Evolutionary conservation across 1,140 invertebrate genomes (phyloP).

Genomic region (Rhopalosiphum padi): DNA sequence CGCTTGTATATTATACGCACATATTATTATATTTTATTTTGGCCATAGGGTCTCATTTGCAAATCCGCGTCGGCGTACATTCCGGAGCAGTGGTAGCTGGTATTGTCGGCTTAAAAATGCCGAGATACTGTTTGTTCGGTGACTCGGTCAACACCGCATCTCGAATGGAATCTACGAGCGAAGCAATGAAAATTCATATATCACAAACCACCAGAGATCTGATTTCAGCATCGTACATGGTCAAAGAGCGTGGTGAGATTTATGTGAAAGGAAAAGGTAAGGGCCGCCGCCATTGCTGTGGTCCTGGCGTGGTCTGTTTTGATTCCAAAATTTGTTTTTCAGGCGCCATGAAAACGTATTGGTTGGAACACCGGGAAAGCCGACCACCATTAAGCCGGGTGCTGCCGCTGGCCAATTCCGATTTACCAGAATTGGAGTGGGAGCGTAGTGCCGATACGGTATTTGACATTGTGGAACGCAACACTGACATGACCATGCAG

Average conservation of each 20-base stretch:
- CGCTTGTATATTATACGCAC: neutral
- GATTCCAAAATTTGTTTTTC: slow-evolving; percentile 54
- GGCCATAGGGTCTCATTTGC: slow-evolving; percentile 79
- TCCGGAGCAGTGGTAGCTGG: slow-evolving; percentile 92
- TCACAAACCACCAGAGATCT: slow-evolving; percentile 84
- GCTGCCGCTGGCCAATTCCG: slow-evolving; percentile 61
- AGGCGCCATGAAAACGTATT: slow-evolving; percentile 94
- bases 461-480: slow-evolving; percentile 61
- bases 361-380: slow-evolving; percentile 76
- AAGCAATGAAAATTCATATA: slow-evolving; percentile 93
- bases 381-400: slow-evolving; percentile 67
- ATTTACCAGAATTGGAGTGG: slow-evolving; percentile 62
- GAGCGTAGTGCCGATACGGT: slow-evolving; percentile 63
- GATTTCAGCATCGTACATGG: slow-evolving; percentile 77
- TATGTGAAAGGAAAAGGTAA: slow-evolving; percentile 86
- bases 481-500: slow-evolving; percentile 62
- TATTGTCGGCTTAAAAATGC: slow-evolving; percentile 95
- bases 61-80: slow-evolving; percentile 89
- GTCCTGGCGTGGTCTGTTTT: neutral
- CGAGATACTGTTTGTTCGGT: slow-evolving; percentile 91
- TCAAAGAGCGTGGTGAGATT: slow-evolving; percentile 82
- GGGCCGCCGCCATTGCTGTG: slow-evolving; percentile 26
- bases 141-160: slow-evolving; percentile 93
- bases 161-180: slow-evolving; percentile 89
- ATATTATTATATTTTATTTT: no score